Evolutionary conservation across 2,797 vertebrate genomes (phyloP).

Genomic region (Macropodus opercularis): DNA sequence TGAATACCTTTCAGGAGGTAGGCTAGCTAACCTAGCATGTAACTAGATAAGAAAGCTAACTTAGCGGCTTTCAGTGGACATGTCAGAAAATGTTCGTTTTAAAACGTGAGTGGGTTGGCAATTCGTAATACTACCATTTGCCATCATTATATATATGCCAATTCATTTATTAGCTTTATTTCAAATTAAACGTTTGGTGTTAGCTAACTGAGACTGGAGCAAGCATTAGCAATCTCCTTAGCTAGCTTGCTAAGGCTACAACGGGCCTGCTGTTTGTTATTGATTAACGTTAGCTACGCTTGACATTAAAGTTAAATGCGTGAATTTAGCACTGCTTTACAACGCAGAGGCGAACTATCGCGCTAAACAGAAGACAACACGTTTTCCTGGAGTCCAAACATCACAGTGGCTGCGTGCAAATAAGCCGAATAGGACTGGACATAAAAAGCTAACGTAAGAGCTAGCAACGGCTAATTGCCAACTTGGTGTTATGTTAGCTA

Average conservation of each 20-base stretch:
- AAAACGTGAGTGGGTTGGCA: fast-evolving
- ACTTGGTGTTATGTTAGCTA: conserved; percentile 66
- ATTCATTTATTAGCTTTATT: fast-evolving
- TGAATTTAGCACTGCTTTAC: neutral
- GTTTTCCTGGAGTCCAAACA: neutral
- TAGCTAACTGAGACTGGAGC: neutral
- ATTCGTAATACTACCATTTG: fast-evolving
- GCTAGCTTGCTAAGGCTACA: conserved; percentile 61
- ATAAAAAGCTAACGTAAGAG: conserved; percentile 8
- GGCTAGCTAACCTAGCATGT: conserved; percentile 23
- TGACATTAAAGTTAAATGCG: conserved; percentile 44
- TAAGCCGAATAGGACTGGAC: neutral
- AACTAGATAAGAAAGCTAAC: conserved; percentile 37
- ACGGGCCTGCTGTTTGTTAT: conserved; percentile 74
- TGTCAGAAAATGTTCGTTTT: neutral
- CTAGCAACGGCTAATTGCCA: conserved; percentile 53
- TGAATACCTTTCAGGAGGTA: conserved; percentile 24
- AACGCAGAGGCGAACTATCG: fast-evolving
- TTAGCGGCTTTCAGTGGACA: neutral
- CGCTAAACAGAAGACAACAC: fast-evolving
- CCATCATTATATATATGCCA: fast-evolving
- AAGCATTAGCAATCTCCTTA: conserved; percentile 34
- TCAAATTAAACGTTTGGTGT: neutral
- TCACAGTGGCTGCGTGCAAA: neutral
- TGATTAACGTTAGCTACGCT: conserved; percentile 32